Evolutionary conservation across 2,797 vertebrate species (phyloP), one percentile per base, ranked within the genome.

Genomic region (Leptoclinus maculatus): DNA sequence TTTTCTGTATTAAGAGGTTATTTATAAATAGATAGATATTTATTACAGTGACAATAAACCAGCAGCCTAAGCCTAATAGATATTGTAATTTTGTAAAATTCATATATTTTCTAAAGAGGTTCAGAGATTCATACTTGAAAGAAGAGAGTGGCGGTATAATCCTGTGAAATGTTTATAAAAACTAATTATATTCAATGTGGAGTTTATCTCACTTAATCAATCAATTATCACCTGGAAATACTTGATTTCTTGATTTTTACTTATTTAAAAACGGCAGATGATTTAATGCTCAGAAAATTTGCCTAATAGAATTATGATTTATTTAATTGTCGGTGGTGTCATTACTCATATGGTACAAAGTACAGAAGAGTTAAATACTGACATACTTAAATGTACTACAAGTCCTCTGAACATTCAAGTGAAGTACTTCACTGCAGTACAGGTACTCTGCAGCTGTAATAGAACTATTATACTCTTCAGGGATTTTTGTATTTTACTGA

Each of bases 241-340:
- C 83, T 84, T 85, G 79, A 80, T 85, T 62, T 66, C 14, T 19
- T 60, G 1, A 53, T 38, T 65, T 66, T 57, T 68, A 10, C 25
- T 0, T 41, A 29, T 53, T 62, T 49, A 62, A 54, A 60, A 74
- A 60, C 19, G n/a, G 58, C 58, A 58, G 13, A 38, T 58, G 38
- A 62, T 72, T 72, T 51, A 69, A 49, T 74, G 65, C 17, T 58
- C 16, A 63, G n/a, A 53, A 43, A 68, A 73, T 25, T 27, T 7
- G 45, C 16, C 21, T 2, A 14, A 25, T 25, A 54, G 5, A 75
- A 53, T 27, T 12, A 21, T 34, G 21, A 57, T 19, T 23, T 34
- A 32, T 69, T 43, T 68, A 7, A 38, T 10, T 39, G 5, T 38
- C 3, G 38, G 66, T 19, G 1, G 8, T 4, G 12, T 53, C 17